Percentiles rank a stretch among this genome's conserved stretches.
phyloP scores from a whole-genome alignment of 2,797 vertebrate genomes.

The Hydrophis major region DNA sequence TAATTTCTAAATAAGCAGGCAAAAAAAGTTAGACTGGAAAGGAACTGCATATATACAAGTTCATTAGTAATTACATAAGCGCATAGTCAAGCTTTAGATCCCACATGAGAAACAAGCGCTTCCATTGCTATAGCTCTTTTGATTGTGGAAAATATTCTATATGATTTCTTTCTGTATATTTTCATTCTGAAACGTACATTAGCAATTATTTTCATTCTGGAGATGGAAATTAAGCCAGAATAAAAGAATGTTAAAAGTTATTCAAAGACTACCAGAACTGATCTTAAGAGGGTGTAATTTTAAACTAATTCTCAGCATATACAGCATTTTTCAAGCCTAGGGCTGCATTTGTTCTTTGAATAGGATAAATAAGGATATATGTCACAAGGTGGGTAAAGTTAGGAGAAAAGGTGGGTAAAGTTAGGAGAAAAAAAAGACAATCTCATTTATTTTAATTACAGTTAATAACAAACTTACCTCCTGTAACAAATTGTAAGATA shows the following conservation, averaged over 20 bases:
- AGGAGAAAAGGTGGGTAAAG: neutral
- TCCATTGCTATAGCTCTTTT: neutral
- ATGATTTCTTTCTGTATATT: neutral
- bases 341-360: neutral
- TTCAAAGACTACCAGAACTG: neutral
- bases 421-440: neutral
- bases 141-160: neutral
- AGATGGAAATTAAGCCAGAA: neutral
- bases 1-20: neutral
- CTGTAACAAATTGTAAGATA: neutral
- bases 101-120: neutral
- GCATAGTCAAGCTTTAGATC: neutral
- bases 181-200: neutral
- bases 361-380: neutral
- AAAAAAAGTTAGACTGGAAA: neutral
- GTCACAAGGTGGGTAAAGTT: neutral
- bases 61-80: neutral
- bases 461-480: neutral
- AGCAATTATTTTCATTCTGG: neutral
- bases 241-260: neutral
- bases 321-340: neutral
- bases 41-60: neutral
- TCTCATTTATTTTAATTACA: neutral
- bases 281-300: neutral
- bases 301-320: neutral